Percentiles rank a stretch among this genome's conserved stretches.
Evolutionary conservation across 2,113 vertebrate species (phyloP).

Genomic region (Silurus meridionalis): DNA sequence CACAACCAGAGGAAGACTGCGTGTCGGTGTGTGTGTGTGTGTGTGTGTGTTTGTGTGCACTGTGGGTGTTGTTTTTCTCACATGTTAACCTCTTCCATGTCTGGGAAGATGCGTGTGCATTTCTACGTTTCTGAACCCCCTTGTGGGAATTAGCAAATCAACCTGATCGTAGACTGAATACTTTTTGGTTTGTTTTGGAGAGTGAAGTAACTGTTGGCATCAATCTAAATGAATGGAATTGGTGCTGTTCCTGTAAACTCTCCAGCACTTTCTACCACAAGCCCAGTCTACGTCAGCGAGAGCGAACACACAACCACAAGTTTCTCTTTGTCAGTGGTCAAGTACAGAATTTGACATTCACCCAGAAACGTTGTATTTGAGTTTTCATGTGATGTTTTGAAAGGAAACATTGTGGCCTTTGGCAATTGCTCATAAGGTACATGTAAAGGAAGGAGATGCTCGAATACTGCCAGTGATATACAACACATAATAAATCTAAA

Average conservation of each 20-base stretch:
- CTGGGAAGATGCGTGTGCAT: neutral
- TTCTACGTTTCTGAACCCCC: neutral
- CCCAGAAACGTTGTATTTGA: neutral
- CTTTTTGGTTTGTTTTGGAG: slow-evolving; percentile 13
- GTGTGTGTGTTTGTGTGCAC: neutral
- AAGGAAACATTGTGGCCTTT: neutral
- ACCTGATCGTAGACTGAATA: neutral
- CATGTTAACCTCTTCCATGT: neutral
- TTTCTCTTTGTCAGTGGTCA: neutral
- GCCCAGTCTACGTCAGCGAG: neutral
- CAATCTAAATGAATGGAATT: neutral
- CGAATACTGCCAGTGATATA: neutral
- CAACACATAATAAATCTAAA: neutral
- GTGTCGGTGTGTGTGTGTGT: too few relatives aligned
- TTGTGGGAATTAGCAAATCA: neutral
- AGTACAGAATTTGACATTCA: neutral
- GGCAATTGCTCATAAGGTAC: neutral
- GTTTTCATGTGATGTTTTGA: neutral
- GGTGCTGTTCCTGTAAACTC: neutral
- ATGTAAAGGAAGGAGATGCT: neutral
- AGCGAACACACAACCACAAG: neutral
- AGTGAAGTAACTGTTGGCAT: slow-evolving; percentile 46
- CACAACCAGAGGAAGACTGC: neutral
- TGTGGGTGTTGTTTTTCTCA: slow-evolving; percentile 5
- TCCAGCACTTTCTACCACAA: neutral